These are phyloP conservation scores for Lycodopsis pacificus DNA, from an alignment of 2,797 vertebrate species.

Conservation along the genomic window DNA sequence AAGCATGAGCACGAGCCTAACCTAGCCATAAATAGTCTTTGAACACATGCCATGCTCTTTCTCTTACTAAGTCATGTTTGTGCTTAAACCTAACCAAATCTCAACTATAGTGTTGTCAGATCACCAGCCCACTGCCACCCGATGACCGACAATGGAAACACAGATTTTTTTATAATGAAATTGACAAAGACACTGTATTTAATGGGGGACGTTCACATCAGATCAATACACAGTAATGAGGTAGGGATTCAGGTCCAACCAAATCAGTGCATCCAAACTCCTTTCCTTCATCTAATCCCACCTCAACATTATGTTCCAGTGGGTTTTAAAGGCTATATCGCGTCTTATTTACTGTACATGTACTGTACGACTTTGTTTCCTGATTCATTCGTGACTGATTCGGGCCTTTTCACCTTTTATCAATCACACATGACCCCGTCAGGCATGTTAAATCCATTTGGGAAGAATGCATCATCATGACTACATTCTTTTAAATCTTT, in stretches of 20 bases:
- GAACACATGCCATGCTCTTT: not conserved
- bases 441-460: not conserved
- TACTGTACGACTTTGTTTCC: not conserved
- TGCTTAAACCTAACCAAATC: not conserved
- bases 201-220: not conserved
- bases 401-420: not conserved
- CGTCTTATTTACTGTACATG: not conserved
- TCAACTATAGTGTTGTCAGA: not conserved
- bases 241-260: not conserved
- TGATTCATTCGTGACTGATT: no score
- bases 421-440: not conserved
- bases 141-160: not conserved
- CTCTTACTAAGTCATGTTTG: not conserved
- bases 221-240: slow-evolving; percentile 3
- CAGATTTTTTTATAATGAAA: not conserved
- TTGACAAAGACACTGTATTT: not conserved
- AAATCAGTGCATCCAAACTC: not conserved
- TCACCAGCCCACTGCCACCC: not conserved
- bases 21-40: no score
- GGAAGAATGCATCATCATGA: not conserved
- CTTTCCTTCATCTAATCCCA: slow-evolving; percentile 3
- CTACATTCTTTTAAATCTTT: not conserved
- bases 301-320: not conserved
- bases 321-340: not conserved
- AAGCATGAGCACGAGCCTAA: not conserved